Conservation (phyloP, 1,140 invertebrate genomes). For the Aleiodes sp. region DNA sequence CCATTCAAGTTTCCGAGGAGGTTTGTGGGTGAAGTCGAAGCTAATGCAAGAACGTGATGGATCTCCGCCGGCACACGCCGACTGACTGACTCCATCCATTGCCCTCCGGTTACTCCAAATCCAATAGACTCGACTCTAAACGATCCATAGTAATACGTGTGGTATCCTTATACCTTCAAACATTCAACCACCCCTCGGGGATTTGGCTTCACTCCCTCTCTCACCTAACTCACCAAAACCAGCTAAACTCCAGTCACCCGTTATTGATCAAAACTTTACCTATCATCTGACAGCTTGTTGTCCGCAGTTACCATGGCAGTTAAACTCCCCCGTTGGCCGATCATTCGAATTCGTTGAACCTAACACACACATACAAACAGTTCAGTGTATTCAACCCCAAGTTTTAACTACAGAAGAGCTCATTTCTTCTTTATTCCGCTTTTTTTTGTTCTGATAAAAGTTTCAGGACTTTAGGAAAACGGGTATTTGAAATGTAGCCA, state of each 20-base stretch:
- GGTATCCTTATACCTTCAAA: not conserved
- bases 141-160: conserved; percentile 11
- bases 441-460: not conserved
- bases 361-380: conserved; percentile 2
- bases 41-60: conserved; percentile 22
- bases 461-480: not conserved
- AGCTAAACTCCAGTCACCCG: conserved; percentile 54
- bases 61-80: conserved; percentile 52
- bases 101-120: too few species aligned
- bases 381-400: not conserved
- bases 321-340: conserved; percentile 3
- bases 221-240: conserved; percentile 23
- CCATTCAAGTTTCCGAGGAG: not conserved
- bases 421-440: not conserved
- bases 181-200: conserved; percentile 22
- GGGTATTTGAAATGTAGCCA: not conserved
- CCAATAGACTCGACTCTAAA: conserved; percentile 34
- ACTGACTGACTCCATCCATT: conserved; percentile 55
- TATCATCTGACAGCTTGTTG: conserved; percentile 67
- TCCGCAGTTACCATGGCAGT: conserved; percentile 62
- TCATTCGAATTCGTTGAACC: conserved; percentile 28
- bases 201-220: conserved; percentile 41
- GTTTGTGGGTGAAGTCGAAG: conserved; percentile 13
- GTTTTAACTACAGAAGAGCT: not conserved
- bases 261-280: conserved; percentile 67